Conservation (phyloP, 2,797 vertebrate species). For the Vultur gryphus region DNA sequence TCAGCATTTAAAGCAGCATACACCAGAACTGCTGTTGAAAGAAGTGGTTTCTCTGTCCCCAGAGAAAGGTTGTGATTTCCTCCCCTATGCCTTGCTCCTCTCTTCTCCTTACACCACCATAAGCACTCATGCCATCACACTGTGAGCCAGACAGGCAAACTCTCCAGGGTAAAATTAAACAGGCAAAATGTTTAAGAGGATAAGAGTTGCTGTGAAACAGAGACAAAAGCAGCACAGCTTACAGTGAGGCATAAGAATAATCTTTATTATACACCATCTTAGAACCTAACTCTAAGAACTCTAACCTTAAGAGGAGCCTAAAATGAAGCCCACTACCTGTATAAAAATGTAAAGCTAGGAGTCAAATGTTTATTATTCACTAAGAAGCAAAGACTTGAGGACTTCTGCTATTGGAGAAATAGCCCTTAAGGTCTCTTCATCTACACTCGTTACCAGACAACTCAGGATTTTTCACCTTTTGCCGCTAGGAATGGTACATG, state of each 20-base stretch:
- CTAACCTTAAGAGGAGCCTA: background rate
- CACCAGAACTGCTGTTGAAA: background rate
- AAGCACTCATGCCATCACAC: background rate
- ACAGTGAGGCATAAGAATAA: background rate
- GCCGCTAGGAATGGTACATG: background rate
- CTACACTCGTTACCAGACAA: accelerated
- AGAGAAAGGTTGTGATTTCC: background rate
- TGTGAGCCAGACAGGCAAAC: background rate
- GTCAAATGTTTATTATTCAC: background rate
- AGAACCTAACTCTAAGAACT: background rate
- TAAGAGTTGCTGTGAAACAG: background rate
- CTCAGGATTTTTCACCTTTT: background rate
- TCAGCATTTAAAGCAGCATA: background rate
- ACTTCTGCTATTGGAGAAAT: background rate
- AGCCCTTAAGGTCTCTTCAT: background rate
- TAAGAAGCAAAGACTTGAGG: background rate
- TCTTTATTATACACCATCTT: background rate
- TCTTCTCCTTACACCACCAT: background rate
- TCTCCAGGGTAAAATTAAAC: background rate
- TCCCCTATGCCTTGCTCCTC: accelerated
- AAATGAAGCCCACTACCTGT: background rate
- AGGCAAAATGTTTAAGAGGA: background rate
- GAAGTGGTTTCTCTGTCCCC: background rate
- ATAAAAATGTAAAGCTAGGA: background rate
- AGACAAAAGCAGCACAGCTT: background rate